Evolutionary conservation across 2,888 invertebrate genomes (phyloP).

Genomic region (Erynnis tages): DNA sequence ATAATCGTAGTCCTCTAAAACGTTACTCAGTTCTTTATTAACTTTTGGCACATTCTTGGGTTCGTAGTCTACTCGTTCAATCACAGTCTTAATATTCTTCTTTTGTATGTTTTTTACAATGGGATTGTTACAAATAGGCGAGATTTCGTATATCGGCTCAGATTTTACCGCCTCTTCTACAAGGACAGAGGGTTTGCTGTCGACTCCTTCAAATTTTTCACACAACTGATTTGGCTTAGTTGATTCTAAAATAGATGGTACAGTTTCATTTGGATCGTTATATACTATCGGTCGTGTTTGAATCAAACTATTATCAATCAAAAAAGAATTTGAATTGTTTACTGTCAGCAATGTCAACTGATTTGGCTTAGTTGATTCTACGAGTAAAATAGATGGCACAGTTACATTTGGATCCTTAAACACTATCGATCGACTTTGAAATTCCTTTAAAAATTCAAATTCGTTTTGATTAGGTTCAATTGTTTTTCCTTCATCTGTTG

Average conservation of each 20-base stretch:
- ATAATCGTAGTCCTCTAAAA: conserved; percentile 32
- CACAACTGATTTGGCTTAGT: background rate
- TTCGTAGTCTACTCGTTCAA: background rate
- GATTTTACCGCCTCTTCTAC: background rate
- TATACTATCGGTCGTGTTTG: background rate
- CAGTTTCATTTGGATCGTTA: background rate
- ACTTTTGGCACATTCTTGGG: background rate
- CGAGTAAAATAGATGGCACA: too few species aligned
- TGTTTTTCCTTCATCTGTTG: background rate
- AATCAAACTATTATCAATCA: background rate
- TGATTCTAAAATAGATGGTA: background rate
- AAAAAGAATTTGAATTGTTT: background rate
- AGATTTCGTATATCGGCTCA: background rate
- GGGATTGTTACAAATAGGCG: background rate
- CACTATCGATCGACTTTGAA: too few species aligned
- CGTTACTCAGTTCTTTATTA: background rate
- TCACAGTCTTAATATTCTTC: background rate
- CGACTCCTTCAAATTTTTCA: background rate
- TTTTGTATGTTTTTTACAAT: background rate
- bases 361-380: too few species aligned
- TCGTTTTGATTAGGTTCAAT: too few species aligned
- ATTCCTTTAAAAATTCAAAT: too few species aligned
- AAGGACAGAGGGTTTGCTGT: background rate
- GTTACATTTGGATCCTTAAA: too few species aligned
- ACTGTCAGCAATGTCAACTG: background rate